Conservation (phyloP, 2,113 vertebrate genomes). For the Eulacestoma nigropectus region DNA sequence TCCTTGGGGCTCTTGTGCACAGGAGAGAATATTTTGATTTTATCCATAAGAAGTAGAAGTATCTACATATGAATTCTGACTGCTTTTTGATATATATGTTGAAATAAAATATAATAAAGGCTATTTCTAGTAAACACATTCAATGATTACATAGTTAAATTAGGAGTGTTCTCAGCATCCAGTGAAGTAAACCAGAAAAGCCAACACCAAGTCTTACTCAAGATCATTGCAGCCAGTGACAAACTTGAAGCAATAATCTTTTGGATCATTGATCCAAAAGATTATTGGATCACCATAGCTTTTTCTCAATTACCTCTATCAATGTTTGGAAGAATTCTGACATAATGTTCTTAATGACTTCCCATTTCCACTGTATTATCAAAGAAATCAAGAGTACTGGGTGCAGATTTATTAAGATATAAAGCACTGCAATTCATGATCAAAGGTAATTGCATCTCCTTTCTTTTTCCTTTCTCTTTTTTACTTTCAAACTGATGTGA, state of each 20-base stretch:
- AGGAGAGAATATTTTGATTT: not conserved
- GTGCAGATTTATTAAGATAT: not conserved
- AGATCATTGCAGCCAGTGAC: not conserved
- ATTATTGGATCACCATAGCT: no score
- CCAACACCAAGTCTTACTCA: not conserved
- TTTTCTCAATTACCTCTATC: not conserved
- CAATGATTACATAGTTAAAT: not conserved
- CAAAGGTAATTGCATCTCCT: not conserved
- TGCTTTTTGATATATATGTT: not conserved
- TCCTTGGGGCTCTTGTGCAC: not conserved
- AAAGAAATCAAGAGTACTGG: not conserved
- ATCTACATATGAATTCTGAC: not conserved
- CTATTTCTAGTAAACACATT: not conserved
- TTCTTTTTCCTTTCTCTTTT: not conserved
- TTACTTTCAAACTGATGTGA: not conserved
- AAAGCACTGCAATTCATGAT: not conserved
- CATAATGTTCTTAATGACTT: not conserved
- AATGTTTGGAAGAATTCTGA: not conserved
- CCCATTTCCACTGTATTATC: not conserved
- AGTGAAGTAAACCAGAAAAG: not conserved
- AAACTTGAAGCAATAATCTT: not conserved
- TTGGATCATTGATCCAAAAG: not conserved
- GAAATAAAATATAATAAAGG: not conserved
- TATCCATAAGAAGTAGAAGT: not conserved
- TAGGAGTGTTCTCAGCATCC: not conserved